phyloP scores from a whole-genome alignment of 2,888 invertebrate species.

The Gasteruption jaculator region DNA sequence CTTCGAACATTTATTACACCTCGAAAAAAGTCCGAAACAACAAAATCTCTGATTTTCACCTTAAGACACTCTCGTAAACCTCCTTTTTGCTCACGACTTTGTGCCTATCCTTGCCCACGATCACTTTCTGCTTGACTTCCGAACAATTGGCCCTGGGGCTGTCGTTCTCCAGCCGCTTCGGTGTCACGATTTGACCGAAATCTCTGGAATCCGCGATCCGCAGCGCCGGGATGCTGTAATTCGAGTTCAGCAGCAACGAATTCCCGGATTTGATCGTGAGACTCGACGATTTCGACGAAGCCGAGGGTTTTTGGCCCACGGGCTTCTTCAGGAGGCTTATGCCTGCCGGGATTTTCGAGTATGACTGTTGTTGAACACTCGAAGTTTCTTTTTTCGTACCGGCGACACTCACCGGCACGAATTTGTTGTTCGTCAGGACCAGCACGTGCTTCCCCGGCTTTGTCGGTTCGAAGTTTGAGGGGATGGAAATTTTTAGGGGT shows the following conservation, averaged over 20 bases:
- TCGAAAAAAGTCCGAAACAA: constrained; percentile 1
- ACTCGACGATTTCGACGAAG: constrained; percentile 14
- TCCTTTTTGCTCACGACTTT: constrained; percentile 33
- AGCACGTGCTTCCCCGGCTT: constrained; percentile 32
- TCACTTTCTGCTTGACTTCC: constrained; percentile 23
- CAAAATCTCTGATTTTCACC: too few species aligned
- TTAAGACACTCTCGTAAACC: constrained; percentile 30
- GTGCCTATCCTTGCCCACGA: constrained; percentile 34
- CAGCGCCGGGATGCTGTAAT: constrained; percentile 33
- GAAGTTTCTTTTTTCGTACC: constrained; percentile 2
- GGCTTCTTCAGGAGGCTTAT: constrained; percentile 34
- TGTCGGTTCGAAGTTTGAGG: constrained; percentile 29
- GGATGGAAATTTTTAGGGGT: constrained; percentile 38
- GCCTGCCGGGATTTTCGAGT: constrained; percentile 20
- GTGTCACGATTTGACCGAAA: neutral
- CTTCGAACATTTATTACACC: too few species aligned
- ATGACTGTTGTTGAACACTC: too few species aligned
- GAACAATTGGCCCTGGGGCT: constrained; percentile 1
- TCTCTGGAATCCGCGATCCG: constrained; percentile 28
- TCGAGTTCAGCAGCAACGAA: constrained; percentile 32
- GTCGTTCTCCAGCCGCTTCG: neutral
- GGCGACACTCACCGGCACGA: constrained; percentile 27
- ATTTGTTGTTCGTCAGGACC: constrained; percentile 35
- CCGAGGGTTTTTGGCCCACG: neutral
- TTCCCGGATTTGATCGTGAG: constrained; percentile 30